Percentiles rank a stretch among this genome's conserved stretches.
phyloP scores from a whole-genome alignment of 2,113 vertebrate genomes.

The Nothoprocta pentlandii region DNA sequence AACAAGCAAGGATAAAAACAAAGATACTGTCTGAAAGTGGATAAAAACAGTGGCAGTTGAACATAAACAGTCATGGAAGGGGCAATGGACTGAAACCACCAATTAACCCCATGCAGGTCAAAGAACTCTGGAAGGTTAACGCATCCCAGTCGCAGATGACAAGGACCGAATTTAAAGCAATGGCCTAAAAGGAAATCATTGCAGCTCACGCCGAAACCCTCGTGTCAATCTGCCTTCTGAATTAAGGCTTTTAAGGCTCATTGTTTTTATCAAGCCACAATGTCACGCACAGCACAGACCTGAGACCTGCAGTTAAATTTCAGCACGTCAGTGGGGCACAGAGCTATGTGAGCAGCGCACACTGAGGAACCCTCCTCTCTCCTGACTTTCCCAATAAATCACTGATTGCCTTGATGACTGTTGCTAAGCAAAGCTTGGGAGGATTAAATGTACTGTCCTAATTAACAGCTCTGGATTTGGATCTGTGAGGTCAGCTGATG shows the following conservation, averaged over 20 bases:
- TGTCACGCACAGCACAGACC: background rate
- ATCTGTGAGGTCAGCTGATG: slow-evolving; percentile 28
- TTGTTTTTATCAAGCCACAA: background rate
- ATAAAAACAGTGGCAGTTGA: background rate
- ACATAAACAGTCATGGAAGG: background rate
- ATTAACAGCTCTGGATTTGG: slow-evolving; percentile 47
- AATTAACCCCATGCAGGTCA: slow-evolving; percentile 57
- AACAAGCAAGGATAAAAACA: background rate
- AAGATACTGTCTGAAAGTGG: background rate
- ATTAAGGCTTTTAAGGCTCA: background rate
- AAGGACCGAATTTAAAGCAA: slow-evolving; percentile 39
- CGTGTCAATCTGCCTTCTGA: background rate
- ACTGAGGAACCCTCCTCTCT: background rate
- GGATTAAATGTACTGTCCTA: slow-evolving; percentile 37
- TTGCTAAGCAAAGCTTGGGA: slow-evolving; percentile 42
- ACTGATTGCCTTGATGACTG: slow-evolving; percentile 26
- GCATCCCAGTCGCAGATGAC: background rate
- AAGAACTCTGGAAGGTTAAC: background rate
- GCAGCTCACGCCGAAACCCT: background rate
- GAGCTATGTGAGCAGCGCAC: background rate
- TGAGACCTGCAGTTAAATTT: background rate
- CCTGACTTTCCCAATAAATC: background rate
- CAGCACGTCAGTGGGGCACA: background rate
- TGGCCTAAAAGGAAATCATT: slow-evolving; percentile 24
- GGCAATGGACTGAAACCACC: slow-evolving; percentile 17